These are phyloP conservation scores for Mionectes olivaceus DNA, from an alignment of 2,797 vertebrate species.

Conservation along the genomic window DNA sequence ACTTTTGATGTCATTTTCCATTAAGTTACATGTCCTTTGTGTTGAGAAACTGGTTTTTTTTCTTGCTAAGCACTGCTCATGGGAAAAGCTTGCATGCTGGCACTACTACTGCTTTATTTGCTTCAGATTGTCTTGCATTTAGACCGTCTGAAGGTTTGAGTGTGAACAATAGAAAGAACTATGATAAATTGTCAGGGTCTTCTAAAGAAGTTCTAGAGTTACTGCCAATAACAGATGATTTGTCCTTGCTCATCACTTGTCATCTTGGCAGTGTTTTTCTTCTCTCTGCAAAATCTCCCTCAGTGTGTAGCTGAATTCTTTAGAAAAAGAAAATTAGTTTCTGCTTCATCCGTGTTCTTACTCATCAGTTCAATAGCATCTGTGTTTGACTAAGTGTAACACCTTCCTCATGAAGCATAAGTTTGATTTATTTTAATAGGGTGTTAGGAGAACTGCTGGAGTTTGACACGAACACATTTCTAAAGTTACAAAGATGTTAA, in stretches of 20 bases:
- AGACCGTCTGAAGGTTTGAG: slow-evolving; percentile 55
- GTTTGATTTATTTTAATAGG: slow-evolving; percentile 29
- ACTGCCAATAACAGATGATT: slow-evolving; percentile 76
- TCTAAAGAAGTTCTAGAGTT: slow-evolving; percentile 69
- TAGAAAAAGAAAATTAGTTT: slow-evolving; percentile 38
- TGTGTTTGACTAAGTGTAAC: background rate
- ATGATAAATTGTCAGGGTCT: slow-evolving; percentile 63
- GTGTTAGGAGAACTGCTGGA: background rate
- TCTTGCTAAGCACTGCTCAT: background rate
- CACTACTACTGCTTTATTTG: slow-evolving; percentile 15
- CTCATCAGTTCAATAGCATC: background rate
- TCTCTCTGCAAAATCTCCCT: slow-evolving; percentile 31
- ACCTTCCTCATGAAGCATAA: slow-evolving; percentile 19
- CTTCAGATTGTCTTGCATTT: slow-evolving; percentile 51
- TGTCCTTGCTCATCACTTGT: slow-evolving; percentile 70
- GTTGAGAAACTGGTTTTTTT: background rate
- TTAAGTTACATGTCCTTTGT: background rate
- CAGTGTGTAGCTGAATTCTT: slow-evolving; percentile 7
- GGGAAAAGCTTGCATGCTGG: background rate
- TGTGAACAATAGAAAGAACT: slow-evolving; percentile 42
- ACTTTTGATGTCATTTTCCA: background rate
- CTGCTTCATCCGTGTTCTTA: background rate
- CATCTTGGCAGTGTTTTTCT: slow-evolving; percentile 60
- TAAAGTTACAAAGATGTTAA: slow-evolving; percentile 1
- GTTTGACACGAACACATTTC: background rate